These are phyloP conservation scores for Anas acuta DNA, from an alignment of 2,797 vertebrate species.

Conservation along the genomic window DNA sequence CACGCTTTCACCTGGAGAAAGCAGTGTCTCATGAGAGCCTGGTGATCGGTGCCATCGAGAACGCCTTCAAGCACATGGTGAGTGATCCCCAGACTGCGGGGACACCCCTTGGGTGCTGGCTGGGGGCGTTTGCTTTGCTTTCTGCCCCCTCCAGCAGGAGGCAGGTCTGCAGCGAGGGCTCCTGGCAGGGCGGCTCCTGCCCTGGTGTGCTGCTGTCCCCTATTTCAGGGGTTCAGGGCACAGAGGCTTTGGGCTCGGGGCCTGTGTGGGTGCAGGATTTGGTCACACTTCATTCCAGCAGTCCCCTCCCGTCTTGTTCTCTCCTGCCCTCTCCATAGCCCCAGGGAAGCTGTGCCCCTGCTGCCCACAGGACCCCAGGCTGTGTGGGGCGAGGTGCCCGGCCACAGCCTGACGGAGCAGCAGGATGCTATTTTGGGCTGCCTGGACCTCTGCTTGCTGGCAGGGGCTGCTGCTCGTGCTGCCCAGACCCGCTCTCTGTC, in stretches of 20 bases:
- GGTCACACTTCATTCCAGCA: background rate
- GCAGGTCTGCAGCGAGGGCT: background rate
- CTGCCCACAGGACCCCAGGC: background rate
- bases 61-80: constrained; percentile 95
- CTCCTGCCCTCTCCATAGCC: background rate
- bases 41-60: constrained; percentile 95
- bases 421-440: background rate
- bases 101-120: fast-evolving
- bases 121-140: background rate
- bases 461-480: fast-evolving
- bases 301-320: background rate
- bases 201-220: fast-evolving
- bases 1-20: constrained; percentile 93
- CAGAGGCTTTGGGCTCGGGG: background rate
- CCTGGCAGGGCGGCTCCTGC: background rate
- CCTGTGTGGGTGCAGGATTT: background rate
- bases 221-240: background rate
- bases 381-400: fast-evolving
- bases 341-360: background rate
- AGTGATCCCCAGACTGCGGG: background rate
- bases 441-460: background rate
- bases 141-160: background rate
- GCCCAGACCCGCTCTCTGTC: background rate
- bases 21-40: constrained; percentile 90
- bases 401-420: background rate